Conservation (phyloP, 2,113 vertebrate species). For the Phodopus roborovskii region DNA sequence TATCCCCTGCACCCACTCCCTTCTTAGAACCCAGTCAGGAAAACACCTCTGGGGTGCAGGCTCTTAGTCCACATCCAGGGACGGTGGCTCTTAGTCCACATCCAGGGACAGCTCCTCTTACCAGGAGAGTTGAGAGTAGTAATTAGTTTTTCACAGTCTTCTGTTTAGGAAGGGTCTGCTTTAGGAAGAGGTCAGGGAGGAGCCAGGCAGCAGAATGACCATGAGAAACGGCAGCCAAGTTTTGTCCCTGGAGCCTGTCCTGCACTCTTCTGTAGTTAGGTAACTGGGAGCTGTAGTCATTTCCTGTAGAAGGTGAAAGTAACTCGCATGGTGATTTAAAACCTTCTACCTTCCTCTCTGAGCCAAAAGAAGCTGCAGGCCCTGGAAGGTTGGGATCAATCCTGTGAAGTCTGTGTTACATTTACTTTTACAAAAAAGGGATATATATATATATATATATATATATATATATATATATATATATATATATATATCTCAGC, state of each 20-base stretch:
- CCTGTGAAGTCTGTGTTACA: constrained; percentile 48
- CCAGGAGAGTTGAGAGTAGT: not conserved
- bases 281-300: not conserved
- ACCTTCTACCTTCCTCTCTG: constrained; percentile 21
- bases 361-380: constrained; percentile 37
- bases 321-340: constrained; percentile 6
- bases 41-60: constrained; percentile 14
- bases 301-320: constrained; percentile 36
- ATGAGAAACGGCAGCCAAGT: not conserved
- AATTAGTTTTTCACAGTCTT: constrained; percentile 13
- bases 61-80: not conserved
- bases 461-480: not conserved
- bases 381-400: constrained; percentile 59
- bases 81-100: constrained; percentile 13
- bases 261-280: not conserved
- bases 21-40: constrained; percentile 57
- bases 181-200: not conserved
- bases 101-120: not conserved
- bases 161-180: constrained; percentile 34
- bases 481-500: not conserved
- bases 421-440: constrained; percentile 53
- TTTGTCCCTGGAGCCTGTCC: not conserved
- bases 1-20: constrained; percentile 62
- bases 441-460: not conserved
- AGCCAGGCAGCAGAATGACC: not conserved